Base-by-base conservation (phyloP, 2,797 vertebrate species). In the Pangasius djambal region DNA sequence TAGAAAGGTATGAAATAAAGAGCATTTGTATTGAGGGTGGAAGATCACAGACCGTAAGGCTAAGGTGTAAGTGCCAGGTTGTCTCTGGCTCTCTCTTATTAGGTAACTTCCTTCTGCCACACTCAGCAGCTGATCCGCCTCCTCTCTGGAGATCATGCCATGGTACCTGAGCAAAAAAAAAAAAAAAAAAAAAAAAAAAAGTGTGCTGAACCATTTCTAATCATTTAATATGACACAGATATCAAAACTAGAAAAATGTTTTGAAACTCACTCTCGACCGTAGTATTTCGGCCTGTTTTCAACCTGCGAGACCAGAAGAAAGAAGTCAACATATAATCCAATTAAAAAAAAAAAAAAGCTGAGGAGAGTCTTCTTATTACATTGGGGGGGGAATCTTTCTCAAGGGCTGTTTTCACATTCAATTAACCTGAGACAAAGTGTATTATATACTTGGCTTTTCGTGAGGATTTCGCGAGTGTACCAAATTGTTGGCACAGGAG, bases 231-330 rank as follows among this genome's bases (percentile, higher is more conserved):
- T 57, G 22, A 44, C 4, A 20, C 8, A 15, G 50, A 74, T 40
- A 74, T 40, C 0, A 16, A 44, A 28, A 9, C 55, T 37, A 74
- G 2, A 86, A 18, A 82, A 78, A 16, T 0, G 55, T 1, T 9
- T 57, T 89, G 16, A 85, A 87, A 98, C 98, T 98, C 95, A 99
- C 99, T 99, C 99, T 97, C 99, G 97, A 94, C 99, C 99, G 81
- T 99, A 99, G 94, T 99, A 98, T 94, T 99, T 99, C 78, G 98
- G 98, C 92, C 99, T 95, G 93, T 98, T 99, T 93, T 98, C 97
- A 93, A 99, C 98, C 99, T 99, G 92, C 86, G 89, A 90, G 91
- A 92, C 86, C 48, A 88, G 87, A 86, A 82, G 87, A 91, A 89
- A 40, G 16, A 50, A 9, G 5, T 82, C 28, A 52, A 79, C 28